phyloP scores from a whole-genome alignment of 2,113 vertebrate species.

The Oenanthe oenanthe region DNA sequence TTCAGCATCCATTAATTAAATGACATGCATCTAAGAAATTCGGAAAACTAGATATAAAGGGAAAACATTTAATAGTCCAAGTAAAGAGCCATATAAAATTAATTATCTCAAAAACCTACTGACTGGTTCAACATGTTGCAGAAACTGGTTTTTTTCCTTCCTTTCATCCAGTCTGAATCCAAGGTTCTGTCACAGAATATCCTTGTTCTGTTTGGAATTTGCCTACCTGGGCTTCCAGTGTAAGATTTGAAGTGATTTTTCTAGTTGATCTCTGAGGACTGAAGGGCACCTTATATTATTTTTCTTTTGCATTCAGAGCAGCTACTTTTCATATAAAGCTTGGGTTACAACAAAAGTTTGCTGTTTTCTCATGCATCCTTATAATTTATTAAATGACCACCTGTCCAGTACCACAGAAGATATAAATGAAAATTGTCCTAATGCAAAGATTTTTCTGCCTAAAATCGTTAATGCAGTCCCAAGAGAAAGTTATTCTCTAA shows the following conservation, averaged over 20 bases:
- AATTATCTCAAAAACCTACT: background rate
- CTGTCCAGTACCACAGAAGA: background rate
- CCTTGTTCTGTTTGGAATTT: background rate
- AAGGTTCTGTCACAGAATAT: background rate
- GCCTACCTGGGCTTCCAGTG: background rate
- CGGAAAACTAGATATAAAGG: background rate
- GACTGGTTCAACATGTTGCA: background rate
- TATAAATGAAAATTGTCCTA: background rate
- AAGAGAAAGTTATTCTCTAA: background rate
- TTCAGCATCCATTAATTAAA: background rate
- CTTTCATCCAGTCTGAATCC: background rate
- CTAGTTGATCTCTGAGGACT: background rate
- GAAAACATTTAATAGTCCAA: background rate
- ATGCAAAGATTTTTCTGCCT: background rate
- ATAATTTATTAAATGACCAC: background rate
- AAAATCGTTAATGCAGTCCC: background rate
- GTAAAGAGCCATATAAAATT: background rate
- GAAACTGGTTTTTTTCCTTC: background rate
- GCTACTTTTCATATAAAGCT: background rate
- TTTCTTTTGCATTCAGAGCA: background rate
- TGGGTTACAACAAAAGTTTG: background rate
- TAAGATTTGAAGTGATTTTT: background rate
- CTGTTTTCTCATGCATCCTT: background rate
- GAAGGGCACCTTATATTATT: background rate
- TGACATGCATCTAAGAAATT: background rate